Evolutionary conservation across 64 coral and sea anemone genomes (phyloP), one percentile per base, ranked within the genome.

Genomic region (Actinia equina): DNA sequence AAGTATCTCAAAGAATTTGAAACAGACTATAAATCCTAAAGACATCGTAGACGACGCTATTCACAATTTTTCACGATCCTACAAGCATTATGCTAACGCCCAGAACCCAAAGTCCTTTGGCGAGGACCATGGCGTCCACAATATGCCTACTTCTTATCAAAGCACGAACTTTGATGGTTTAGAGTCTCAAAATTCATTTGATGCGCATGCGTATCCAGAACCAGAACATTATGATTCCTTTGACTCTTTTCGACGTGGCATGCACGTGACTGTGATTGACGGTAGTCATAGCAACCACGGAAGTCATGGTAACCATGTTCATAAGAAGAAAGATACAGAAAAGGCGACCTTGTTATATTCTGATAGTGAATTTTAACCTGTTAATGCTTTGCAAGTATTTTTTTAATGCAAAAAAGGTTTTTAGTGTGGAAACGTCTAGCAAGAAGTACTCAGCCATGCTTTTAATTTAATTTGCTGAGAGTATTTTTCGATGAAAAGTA

Each of bases 11-110:
- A 99, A 89, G 81, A 99, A 99, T 25, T 64, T 99, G 10, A 85
- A 92, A 64, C 96, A 99, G 85, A 99, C 96, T 5, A 95, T 99
- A 20, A 99, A 99, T 69, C 96, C 96, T 49, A 95, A 93, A 87
- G 96, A 99, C 76, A 99, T 99, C 23, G 96, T 99, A 5, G 91
- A 94, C 49, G 96, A 99, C 83, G 96, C 96, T 0, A 99, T 99
- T 25, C 96, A 99, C 57, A 99, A 99, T 82, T 99, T 99, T 57
- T 99, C 96, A 5, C 82, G 96, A 43, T 95, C 96, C 12, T 99
- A 99, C 49, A 87, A 99, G 42, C 96, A 99, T 67, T 99, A 99
- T 52, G 96, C 93, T 12, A 94, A 94, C 27, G 96, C 93, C 4
- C 91, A 95, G 60, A 88, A 92, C 37, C 76, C 82, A 52, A 89